These are phyloP conservation scores for Cepaea nemoralis DNA, from an alignment of 1,140 invertebrate species.

Conservation along the genomic window DNA sequence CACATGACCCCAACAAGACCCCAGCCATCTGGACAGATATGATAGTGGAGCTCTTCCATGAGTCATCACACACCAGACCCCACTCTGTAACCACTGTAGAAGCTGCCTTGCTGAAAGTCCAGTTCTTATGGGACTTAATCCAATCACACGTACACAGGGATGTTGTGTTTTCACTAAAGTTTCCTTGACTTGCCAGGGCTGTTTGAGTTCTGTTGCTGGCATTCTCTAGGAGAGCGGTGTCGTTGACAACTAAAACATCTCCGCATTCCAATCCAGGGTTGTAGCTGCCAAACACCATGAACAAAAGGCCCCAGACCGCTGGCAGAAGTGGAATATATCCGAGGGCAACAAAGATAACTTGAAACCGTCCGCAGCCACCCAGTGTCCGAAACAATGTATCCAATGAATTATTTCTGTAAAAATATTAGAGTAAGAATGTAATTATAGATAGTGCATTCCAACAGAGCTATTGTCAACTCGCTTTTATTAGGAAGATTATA, in stretches of 20 bases:
- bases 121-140: background rate
- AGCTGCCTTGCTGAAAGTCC: background rate
- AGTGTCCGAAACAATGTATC: background rate
- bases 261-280: background rate
- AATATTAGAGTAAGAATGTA: too few species aligned
- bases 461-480: too few species aligned
- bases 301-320: background rate
- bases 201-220: background rate
- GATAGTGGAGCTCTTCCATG: background rate
- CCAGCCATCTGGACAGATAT: slow-evolving; percentile 2
- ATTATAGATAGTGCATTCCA: too few species aligned
- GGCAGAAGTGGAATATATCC: background rate
- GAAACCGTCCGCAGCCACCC: background rate
- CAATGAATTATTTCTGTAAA: too few species aligned
- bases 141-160: background rate
- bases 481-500: too few species aligned
- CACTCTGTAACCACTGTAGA: background rate
- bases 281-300: background rate
- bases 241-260: background rate
- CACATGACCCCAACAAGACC: background rate
- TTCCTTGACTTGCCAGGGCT: background rate
- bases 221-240: background rate
- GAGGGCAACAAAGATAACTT: background rate
- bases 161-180: background rate
- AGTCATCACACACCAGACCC: background rate